phyloP scores from a whole-genome alignment of 2,113 vertebrate genomes.

The Oncorhynchus keta region DNA sequence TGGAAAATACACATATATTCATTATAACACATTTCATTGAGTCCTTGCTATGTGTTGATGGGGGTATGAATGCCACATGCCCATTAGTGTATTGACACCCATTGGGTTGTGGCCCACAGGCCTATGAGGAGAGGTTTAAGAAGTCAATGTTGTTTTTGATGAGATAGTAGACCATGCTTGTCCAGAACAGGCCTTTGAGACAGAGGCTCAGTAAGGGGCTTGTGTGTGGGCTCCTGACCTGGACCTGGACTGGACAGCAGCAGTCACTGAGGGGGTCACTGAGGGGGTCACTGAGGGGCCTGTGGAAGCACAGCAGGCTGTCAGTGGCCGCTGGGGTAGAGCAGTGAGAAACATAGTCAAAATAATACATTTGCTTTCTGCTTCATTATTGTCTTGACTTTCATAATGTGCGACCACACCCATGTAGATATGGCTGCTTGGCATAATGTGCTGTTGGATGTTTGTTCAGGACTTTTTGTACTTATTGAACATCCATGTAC shows the following conservation, averaged over 20 bases:
- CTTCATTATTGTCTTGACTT: no score
- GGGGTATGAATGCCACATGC: no score
- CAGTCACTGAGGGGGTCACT: no score
- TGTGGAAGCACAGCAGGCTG: background rate
- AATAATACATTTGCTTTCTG: no score
- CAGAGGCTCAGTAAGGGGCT: background rate
- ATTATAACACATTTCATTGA: no score
- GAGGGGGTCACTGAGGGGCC: no score
- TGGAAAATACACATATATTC: no score
- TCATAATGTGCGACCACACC: background rate
- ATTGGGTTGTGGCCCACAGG: background rate
- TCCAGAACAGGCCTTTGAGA: background rate
- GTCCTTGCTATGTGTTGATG: no score
- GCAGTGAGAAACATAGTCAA: background rate
- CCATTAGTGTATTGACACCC: background rate
- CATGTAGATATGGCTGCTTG: background rate
- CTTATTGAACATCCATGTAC: background rate
- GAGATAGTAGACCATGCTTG: background rate
- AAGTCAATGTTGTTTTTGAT: background rate
- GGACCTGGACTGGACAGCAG: background rate
- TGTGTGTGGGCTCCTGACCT: background rate
- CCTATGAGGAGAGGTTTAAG: background rate
- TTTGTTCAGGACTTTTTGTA: background rate
- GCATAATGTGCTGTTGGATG: background rate
- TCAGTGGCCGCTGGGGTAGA: background rate